Conservation (phyloP, 1,140 invertebrate species). For the Dendroctonus ponderosae region DNA sequence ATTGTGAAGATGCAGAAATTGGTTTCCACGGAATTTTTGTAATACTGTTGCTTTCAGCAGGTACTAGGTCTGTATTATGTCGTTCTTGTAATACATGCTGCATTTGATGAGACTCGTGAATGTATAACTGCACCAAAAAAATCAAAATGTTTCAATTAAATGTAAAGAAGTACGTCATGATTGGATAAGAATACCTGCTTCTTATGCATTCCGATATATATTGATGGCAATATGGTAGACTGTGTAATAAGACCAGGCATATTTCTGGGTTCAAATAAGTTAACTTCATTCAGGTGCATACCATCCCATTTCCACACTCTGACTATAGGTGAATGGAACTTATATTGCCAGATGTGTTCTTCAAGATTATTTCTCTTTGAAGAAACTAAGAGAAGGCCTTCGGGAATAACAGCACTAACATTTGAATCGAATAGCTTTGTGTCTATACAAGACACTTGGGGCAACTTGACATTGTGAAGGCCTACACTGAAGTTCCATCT, state of each 20-base stretch:
- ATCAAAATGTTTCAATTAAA: constrained; percentile 8
- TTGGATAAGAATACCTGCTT: constrained; percentile 59
- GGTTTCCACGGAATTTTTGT: constrained; percentile 70
- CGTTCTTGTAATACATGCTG: constrained; percentile 44
- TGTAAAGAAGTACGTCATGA: neutral
- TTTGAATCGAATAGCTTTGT: constrained; percentile 55
- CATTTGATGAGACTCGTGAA: constrained; percentile 66
- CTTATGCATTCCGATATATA: constrained; percentile 86
- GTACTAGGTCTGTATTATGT: constrained; percentile 38
- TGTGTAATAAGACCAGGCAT: constrained; percentile 15
- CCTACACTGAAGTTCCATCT: constrained; percentile 96
- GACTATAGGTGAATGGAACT: constrained; percentile 82
- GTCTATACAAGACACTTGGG: constrained; percentile 44
- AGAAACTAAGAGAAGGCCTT: constrained; percentile 69
- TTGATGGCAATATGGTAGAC: constrained; percentile 59
- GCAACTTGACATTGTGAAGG: constrained; percentile 75
- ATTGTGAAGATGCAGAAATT: constrained; percentile 53
- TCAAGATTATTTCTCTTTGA: constrained; percentile 56
- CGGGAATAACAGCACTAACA: constrained; percentile 68
- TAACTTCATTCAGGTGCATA: constrained; percentile 64
- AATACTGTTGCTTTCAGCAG: constrained; percentile 48
- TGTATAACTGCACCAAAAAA: constrained; percentile 60
- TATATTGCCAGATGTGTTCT: constrained; percentile 66
- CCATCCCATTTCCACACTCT: constrained; percentile 74
- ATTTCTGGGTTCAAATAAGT: constrained; percentile 62